Evolutionary conservation across 2,888 invertebrate species (phyloP).

Genomic region (Plebejus argus): DNA sequence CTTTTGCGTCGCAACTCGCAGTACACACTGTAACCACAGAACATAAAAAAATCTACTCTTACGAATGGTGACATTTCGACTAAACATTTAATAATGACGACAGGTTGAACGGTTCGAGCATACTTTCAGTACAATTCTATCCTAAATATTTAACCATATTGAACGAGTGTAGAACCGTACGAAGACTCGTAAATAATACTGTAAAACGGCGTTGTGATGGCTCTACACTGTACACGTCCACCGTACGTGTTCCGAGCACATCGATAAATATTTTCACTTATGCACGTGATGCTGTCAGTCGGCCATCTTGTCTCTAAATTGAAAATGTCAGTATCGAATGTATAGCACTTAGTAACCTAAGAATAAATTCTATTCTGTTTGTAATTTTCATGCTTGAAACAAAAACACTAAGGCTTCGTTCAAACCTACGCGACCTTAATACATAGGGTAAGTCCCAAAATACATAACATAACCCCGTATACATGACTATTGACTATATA

Average conservation of each 20-base stretch:
- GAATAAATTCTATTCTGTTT: background rate
- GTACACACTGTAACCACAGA: no score
- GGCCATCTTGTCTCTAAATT: conserved; percentile 18
- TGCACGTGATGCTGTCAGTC: conserved; percentile 10
- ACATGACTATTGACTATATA: no score
- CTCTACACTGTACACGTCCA: background rate
- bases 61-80: no score
- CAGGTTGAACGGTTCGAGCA: no score
- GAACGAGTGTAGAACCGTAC: background rate
- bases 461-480: no score
- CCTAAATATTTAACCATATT: background rate
- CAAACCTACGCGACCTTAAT: no score
- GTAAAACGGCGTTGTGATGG: conserved; percentile 19
- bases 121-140: no score
- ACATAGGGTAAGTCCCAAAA: no score
- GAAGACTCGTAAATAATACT: conserved; percentile 15
- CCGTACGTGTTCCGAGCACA: conserved; percentile 11
- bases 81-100: no score
- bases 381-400: background rate
- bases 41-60: no score
- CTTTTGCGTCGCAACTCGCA: no score
- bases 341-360: background rate
- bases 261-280: conserved; percentile 31
- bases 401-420: no score
- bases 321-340: conserved; percentile 4